Evolutionary conservation across 2,797 vertebrate species (phyloP).

Genomic region (Semotilus atromaculatus): DNA sequence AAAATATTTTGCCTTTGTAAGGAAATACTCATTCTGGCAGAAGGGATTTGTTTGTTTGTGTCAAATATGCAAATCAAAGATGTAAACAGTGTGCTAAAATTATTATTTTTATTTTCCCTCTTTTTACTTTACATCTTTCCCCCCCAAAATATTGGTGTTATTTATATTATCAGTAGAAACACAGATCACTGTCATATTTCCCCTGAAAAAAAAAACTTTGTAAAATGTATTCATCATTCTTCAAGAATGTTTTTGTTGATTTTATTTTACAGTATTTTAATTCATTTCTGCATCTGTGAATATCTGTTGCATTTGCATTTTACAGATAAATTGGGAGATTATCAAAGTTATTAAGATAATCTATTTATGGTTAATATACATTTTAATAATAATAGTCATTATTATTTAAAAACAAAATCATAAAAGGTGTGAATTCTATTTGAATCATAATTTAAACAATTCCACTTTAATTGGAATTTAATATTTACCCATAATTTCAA

Average conservation of each 20-base stretch:
- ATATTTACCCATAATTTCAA: background rate
- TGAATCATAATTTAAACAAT: background rate
- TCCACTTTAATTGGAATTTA: background rate
- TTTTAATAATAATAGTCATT: background rate
- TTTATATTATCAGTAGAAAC: background rate
- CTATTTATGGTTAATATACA: background rate
- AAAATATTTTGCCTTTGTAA: background rate
- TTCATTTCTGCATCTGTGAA: background rate
- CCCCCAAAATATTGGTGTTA: too few species aligned
- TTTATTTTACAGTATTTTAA: background rate
- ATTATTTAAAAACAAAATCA: background rate
- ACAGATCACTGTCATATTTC: background rate
- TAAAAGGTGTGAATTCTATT: background rate
- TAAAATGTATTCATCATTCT: background rate
- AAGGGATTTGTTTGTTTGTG: background rate
- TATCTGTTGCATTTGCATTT: background rate
- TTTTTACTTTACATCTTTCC: background rate
- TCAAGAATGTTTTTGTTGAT: background rate
- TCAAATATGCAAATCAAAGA: background rate
- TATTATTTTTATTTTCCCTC: background rate
- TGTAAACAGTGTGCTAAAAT: background rate
- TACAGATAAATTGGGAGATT: background rate
- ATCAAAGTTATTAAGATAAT: background rate
- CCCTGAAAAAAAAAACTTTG: background rate
- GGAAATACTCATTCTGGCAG: background rate